Conservation (phyloP, 2,888 invertebrate genomes). For the Lamellibrachia columna region DNA sequence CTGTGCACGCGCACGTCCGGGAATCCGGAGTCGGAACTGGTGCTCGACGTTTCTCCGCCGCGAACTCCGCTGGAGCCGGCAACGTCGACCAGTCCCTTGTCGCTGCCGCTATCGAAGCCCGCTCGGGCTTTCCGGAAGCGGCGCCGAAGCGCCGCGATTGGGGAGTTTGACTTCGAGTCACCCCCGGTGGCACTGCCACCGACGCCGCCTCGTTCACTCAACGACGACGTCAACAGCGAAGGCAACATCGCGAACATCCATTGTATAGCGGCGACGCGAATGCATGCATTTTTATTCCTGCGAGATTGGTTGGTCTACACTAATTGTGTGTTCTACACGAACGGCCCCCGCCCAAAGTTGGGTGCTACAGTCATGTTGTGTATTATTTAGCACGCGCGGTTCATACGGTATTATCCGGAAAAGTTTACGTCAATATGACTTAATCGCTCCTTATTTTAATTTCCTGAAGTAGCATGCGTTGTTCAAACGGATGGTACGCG, state of each 20-base stretch:
- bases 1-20: conserved; percentile 13
- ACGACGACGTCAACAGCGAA: conserved; percentile 3
- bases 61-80: background rate
- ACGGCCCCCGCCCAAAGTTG: background rate
- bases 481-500: background rate
- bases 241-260: background rate
- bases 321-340: background rate
- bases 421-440: background rate
- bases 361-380: background rate
- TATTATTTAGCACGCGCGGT: background rate
- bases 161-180: conserved; percentile 14
- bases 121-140: conserved; percentile 18
- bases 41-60: background rate
- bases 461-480: background rate
- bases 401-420: background rate
- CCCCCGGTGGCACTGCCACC: background rate
- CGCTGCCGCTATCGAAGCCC: background rate
- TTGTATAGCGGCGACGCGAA: background rate
- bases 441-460: background rate
- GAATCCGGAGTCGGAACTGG: conserved; percentile 21
- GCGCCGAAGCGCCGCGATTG: conserved; percentile 16
- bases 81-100: background rate
- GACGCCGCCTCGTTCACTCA: background rate
- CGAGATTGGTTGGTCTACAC: background rate
- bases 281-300: background rate